Evolutionary conservation across 1,140 invertebrate genomes (phyloP).

Genomic region (Drosophila chauvacae): DNA sequence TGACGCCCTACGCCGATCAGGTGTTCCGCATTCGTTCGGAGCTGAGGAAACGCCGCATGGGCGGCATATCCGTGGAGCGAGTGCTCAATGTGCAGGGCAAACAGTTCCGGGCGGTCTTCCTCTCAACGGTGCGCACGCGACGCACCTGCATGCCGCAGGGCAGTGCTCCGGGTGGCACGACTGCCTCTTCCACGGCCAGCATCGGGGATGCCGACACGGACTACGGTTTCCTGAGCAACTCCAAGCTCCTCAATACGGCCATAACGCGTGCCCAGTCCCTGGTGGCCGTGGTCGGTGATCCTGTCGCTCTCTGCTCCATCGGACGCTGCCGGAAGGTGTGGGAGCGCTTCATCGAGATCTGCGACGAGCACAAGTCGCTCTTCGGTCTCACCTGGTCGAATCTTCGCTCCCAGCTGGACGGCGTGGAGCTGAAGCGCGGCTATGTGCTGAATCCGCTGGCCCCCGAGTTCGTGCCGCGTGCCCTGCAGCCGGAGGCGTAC

Average conservation of each 20-base stretch:
- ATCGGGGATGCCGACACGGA: slow-evolving; percentile 87
- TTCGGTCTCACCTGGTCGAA: slow-evolving; percentile 90
- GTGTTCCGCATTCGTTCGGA: slow-evolving; percentile 90
- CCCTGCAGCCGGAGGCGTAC: slow-evolving; percentile 85
- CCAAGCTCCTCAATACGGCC: slow-evolving; percentile 93
- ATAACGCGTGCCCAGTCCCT: slow-evolving; percentile 94
- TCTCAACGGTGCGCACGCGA: slow-evolving; percentile 93
- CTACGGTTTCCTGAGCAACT: slow-evolving; percentile 94
- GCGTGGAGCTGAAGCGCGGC: slow-evolving; percentile 90
- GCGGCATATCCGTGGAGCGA: slow-evolving; percentile 92
- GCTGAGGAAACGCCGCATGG: slow-evolving; percentile 90
- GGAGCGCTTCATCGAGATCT: slow-evolving; percentile 92
- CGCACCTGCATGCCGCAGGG: slow-evolving; percentile 87
- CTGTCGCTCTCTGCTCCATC: slow-evolving; percentile 92
- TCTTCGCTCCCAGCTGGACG: slow-evolving; percentile 89
- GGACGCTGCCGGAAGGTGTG: slow-evolving; percentile 94
- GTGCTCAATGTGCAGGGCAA: slow-evolving; percentile 96
- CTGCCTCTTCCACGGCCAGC: slow-evolving; percentile 69
- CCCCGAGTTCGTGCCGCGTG: slow-evolving; percentile 90
- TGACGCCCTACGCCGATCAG: slow-evolving; percentile 94
- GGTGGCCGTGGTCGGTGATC: slow-evolving; percentile 95
- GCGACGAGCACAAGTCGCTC: slow-evolving; percentile 90
- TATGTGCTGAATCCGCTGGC: slow-evolving; percentile 93
- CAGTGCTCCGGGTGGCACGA: slow-evolving; percentile 43
- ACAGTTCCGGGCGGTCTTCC: slow-evolving; percentile 93